Percentiles rank a stretch among this genome's conserved stretches.
Conservation (phyloP, 2,113 vertebrate species). For the Bubo bubo region DNA sequence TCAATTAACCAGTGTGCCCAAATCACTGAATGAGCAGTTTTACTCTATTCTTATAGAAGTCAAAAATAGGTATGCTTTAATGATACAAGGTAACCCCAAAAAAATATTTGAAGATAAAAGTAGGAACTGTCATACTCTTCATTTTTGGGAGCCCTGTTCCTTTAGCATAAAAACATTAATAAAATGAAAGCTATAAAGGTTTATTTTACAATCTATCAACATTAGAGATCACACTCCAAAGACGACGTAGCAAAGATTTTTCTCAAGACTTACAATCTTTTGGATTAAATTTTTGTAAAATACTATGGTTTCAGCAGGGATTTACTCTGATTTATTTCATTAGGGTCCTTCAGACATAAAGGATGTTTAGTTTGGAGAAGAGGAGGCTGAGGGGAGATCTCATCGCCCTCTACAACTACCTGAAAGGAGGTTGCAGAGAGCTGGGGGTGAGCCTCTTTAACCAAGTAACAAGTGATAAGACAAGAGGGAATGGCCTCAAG, state of each 20-base stretch:
- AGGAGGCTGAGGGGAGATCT: too few relatives aligned
- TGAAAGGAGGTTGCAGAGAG: too few relatives aligned
- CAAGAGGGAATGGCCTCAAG: too few relatives aligned
- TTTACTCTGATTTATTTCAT: neutral
- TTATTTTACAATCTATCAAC: neutral
- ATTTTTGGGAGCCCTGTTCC: neutral
- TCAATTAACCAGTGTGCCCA: neutral
- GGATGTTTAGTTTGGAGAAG: too few relatives aligned
- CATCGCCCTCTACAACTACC: too few relatives aligned
- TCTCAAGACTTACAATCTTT: neutral
- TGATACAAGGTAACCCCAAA: neutral
- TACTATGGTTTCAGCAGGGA: neutral
- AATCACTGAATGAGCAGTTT: neutral
- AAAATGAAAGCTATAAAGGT: neutral
- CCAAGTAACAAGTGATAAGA: too few relatives aligned
- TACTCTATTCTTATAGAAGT: neutral
- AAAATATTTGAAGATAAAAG: neutral
- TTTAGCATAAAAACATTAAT: neutral
- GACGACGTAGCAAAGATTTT: neutral
- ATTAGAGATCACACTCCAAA: neutral
- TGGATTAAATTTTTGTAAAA: too few relatives aligned
- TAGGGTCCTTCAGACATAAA: neutral
- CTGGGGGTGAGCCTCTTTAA: too few relatives aligned
- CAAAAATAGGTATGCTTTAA: neutral
- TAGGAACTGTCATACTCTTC: neutral